phyloP scores from a whole-genome alignment of 1,140 invertebrate genomes.

The Aphis gossypii region DNA sequence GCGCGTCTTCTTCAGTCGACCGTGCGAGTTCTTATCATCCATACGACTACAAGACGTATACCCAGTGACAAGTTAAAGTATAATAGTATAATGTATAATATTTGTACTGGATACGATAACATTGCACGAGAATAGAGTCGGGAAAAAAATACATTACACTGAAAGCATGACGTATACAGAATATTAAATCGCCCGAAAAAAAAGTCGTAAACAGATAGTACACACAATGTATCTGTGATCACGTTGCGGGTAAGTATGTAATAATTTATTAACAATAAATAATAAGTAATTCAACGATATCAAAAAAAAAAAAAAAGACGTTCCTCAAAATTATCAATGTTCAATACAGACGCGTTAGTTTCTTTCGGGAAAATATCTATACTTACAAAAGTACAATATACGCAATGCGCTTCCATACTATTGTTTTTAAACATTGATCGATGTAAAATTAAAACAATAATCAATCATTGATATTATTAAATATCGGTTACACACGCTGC shows the following conservation, averaged over 20 bases:
- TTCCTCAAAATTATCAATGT: background rate
- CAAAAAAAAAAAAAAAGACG: background rate
- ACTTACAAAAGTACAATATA: background rate
- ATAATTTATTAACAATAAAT: background rate
- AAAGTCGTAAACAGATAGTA: background rate
- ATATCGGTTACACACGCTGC: background rate
- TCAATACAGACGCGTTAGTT: background rate
- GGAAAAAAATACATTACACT: background rate
- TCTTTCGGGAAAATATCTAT: background rate
- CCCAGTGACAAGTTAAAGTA: background rate
- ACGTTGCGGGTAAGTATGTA: background rate
- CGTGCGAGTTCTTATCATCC: background rate
- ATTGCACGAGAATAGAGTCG: background rate
- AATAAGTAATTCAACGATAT: background rate
- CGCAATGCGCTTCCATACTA: background rate
- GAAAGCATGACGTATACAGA: background rate
- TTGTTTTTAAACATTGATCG: background rate
- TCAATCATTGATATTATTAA: background rate
- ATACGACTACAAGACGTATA: background rate
- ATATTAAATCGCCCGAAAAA: background rate
- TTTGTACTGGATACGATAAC: background rate
- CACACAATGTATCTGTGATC: background rate
- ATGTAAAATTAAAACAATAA: background rate
- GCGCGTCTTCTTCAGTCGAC: background rate
- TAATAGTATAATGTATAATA: background rate